A percentile compares a stretch with the other conserved stretches of the same genome.
Evolutionary conservation across 2,113 vertebrate genomes (phyloP).

Genomic region (Sialia sialis): DNA sequence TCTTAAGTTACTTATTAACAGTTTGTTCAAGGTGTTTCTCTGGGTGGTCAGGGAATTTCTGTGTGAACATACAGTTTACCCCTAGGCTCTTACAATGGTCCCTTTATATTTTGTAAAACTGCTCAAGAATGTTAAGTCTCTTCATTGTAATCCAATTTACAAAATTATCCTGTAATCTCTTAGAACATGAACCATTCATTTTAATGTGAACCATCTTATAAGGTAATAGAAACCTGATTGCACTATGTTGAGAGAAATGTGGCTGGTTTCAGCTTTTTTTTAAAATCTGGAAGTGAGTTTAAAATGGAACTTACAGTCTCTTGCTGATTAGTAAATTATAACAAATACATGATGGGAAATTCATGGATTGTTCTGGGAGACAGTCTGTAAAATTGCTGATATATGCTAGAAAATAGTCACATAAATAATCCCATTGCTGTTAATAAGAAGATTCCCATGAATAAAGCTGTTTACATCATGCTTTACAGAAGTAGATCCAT

Average conservation of each 20-base stretch:
- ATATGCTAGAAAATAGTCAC: background rate
- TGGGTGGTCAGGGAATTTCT: background rate
- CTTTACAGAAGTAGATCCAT: background rate
- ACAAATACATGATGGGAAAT: background rate
- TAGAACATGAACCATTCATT: background rate
- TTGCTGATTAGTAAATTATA: background rate
- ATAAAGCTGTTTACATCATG: background rate
- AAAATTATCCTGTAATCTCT: conserved; percentile 7
- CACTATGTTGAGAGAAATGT: background rate
- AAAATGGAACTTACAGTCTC: background rate
- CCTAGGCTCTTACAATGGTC: background rate
- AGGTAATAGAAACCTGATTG: background rate
- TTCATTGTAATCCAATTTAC: conserved; percentile 15
- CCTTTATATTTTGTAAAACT: background rate
- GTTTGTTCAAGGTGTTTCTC: background rate
- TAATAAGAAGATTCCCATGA: background rate
- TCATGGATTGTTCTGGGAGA: background rate
- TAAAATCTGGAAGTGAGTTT: background rate
- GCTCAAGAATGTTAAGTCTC: background rate
- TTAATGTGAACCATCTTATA: background rate
- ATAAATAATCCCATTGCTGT: background rate
- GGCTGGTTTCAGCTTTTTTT: background rate
- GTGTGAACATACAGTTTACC: background rate
- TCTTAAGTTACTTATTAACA: background rate
- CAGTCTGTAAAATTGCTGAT: background rate